Base-by-base conservation (phyloP, 2,888 invertebrate species). In the Thera britannica region DNA sequence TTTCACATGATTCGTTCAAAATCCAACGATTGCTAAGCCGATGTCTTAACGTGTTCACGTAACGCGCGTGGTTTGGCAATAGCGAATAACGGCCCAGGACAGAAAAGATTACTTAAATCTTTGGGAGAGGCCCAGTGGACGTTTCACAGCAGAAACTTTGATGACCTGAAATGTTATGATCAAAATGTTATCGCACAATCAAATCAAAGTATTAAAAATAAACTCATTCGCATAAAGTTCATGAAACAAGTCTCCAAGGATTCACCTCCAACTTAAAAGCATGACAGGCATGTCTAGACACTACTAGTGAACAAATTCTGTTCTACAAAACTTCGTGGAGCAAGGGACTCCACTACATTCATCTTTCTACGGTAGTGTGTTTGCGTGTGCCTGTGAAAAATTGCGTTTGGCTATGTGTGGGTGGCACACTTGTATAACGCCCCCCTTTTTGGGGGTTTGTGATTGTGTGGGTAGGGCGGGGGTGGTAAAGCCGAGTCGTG, bases 211-310 rank as follows among this genome's bases (percentile, higher is more conserved):
- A 75, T 71, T 70, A 68, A 78, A 78, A 81, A 51, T 65, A 58
- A 68, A 56, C 64, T 66, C 76, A 83, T 80, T 81, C 77, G 72
- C 75, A 76, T 79, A 77, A 84, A 86, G 83, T 85, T 86, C 80
- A 84, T 83, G 75, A 84, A 85, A 84, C 81, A 83, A 88, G 78
- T 86, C 87, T 86, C 86, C 72, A 81, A 85, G 87, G 89, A 91
- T 90, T 88, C 90, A 85, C 88, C 88, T 88, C 86, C 82, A 89
- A 89, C 83, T 89, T 88, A 89, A 87, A 90, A 90, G 88, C 90
- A 86, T 91, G 86, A 85, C 89, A 85, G 86, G 86, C 89, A 85
- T 90, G 93, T 92, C 93, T 93, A 93, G 93, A 93, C 93, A 89
- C 89, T 85, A 89, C 90, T 90, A 90, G 88, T 81, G 90, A 90